Evolutionary conservation across 2,888 invertebrate genomes (phyloP).

Genomic region (Epistrophella euchroma): DNA sequence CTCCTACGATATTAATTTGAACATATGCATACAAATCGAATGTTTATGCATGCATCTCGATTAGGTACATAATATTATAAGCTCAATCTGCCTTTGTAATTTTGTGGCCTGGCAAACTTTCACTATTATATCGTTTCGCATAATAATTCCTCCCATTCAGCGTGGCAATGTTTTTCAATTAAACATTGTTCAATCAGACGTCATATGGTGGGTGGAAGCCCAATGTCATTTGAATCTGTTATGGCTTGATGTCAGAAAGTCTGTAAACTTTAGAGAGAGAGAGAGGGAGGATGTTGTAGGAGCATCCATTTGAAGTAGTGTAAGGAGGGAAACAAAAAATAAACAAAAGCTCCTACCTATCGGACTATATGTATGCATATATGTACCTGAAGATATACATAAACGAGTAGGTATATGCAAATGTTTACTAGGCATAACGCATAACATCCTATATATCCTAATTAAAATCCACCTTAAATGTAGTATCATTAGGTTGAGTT

Average conservation of each 20-base stretch:
- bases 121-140: background rate
- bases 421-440: slow-evolving; percentile 50
- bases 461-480: slow-evolving; percentile 71
- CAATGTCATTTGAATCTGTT: background rate
- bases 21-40: slow-evolving; percentile 42
- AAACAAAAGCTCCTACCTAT: background rate
- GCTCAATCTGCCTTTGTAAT: slow-evolving; percentile 52
- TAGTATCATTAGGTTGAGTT: slow-evolving; percentile 52
- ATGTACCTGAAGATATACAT: background rate
- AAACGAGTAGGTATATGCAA: slow-evolving; percentile 37
- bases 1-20: slow-evolving; percentile 6
- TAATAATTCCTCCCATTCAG: slow-evolving; percentile 6
- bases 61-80: slow-evolving; percentile 12
- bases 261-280: background rate
- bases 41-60: slow-evolving; percentile 39
- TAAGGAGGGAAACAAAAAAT: background rate
- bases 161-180: slow-evolving; percentile 56
- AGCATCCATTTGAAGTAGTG: background rate
- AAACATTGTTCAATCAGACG: slow-evolving; percentile 44
- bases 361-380: background rate
- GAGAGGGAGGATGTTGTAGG: background rate
- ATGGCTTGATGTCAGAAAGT: slow-evolving; percentile 23
- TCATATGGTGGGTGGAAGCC: slow-evolving; percentile 27
- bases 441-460: slow-evolving; percentile 49
- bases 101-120: slow-evolving; percentile 6